Conservation (phyloP, 2,797 vertebrate species). For the Erethizon dorsatum region DNA sequence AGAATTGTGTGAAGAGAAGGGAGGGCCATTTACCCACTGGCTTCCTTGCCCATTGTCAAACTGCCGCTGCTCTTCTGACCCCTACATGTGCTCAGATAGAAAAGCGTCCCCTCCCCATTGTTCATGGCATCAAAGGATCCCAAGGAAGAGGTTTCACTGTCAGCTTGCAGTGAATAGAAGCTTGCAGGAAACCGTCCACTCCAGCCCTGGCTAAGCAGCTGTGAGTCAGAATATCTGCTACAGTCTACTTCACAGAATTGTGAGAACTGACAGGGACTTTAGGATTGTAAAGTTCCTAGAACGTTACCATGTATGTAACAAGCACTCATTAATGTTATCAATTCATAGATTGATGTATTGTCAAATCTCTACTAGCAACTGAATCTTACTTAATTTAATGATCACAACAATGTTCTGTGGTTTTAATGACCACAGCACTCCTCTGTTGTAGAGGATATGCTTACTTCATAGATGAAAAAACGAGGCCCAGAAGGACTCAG, state of each 20-base stretch:
- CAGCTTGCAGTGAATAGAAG: not conserved
- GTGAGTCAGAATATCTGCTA: not conserved
- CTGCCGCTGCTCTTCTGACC: not conserved
- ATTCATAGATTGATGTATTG: not conserved
- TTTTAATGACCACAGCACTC: no score
- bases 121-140: not conserved
- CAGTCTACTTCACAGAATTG: not conserved
- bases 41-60: not conserved
- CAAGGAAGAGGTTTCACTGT: not conserved
- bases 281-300: not conserved
- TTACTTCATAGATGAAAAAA: not conserved
- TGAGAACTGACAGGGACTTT: not conserved
- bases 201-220: not conserved
- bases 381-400: not conserved
- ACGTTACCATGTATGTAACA: not conserved
- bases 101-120: no score
- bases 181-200: not conserved
- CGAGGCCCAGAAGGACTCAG: not conserved
- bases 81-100: not conserved
- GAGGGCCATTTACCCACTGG: not conserved
- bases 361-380: not conserved
- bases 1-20: not conserved
- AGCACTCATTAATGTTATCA: not conserved
- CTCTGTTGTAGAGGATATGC: not conserved
- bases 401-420: not conserved